A percentile compares a stretch with the other conserved stretches of the same genome.
Conservation (phyloP, 2,888 invertebrate species). For the Athalia rosae region DNA sequence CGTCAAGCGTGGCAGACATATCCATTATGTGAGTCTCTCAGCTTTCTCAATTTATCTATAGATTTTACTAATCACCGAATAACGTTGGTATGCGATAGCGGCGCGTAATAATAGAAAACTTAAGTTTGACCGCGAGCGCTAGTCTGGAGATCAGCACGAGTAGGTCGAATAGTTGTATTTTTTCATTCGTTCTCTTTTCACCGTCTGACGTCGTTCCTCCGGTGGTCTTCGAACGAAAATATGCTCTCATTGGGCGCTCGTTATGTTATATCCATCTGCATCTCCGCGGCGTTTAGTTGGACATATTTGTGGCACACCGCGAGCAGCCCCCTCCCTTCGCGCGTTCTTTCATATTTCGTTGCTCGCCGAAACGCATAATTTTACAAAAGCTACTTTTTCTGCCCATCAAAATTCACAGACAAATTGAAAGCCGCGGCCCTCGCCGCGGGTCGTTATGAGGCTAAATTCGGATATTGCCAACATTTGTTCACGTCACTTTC, state of each 20-base stretch:
- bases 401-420: too few species aligned
- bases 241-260: constrained; percentile 42
- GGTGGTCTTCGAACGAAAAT: constrained; percentile 24
- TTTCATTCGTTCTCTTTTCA: neutral
- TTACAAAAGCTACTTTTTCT: too few species aligned
- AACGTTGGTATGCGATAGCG: neutral
- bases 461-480: too few species aligned
- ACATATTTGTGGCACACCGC: constrained; percentile 35
- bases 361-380: neutral
- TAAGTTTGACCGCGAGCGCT: constrained; percentile 19
- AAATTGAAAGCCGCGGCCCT: too few species aligned
- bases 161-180: constrained; percentile 37
- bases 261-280: neutral
- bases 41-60: neutral
- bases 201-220: neutral
- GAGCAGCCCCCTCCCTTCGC: neutral
- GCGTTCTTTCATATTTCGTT: constrained; percentile 12
- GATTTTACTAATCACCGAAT: too few species aligned
- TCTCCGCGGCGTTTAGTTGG: constrained; percentile 1
- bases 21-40: constrained; percentile 32
- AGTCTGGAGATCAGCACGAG: constrained; percentile 9
- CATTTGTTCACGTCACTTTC: too few species aligned
- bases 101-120: neutral
- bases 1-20: constrained; percentile 24
- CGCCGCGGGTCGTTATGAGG: too few species aligned